Percentiles rank a stretch among this genome's conserved stretches.
These are phyloP conservation scores for Caenorhabditis japonica DNA, from an alignment of 2,888 invertebrate species.

Conservation along the genomic window DNA sequence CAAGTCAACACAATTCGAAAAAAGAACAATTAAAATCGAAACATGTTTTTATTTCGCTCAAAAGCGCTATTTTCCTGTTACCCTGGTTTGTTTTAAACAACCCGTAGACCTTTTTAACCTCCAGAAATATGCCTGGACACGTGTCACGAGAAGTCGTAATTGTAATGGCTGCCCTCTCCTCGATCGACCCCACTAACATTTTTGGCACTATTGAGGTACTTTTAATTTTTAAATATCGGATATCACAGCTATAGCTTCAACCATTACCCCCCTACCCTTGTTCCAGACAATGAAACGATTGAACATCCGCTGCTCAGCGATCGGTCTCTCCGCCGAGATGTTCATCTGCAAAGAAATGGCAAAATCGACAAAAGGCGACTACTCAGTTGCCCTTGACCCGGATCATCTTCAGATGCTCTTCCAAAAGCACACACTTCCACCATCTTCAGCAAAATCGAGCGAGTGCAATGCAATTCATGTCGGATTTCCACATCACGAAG, in stretches of 20 bases:
- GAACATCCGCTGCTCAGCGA: conserved; percentile 91
- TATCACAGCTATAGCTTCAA: no score
- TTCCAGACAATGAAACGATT: conserved; percentile 81
- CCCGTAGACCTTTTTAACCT: no score
- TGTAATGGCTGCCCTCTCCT: conserved; percentile 92
- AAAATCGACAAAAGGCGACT: conserved; percentile 84
- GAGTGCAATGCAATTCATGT: conserved; percentile 70
- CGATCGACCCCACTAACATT: conserved; percentile 96
- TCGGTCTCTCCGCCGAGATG: conserved; percentile 95
- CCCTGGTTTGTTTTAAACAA: no score
- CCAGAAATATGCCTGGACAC: conserved; percentile 88
- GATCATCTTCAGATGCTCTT: conserved; percentile 82
- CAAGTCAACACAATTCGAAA: conserved; percentile 94
- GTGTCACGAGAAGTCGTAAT: conserved; percentile 93
- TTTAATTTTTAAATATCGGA: background rate
- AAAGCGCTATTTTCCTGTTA: no score
- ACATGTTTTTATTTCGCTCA: no score
- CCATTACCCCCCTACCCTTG: background rate
- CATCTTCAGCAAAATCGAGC: conserved; percentile 53
- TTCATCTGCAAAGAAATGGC: conserved; percentile 90
- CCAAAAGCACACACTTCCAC: conserved; percentile 79
- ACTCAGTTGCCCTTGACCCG: conserved; percentile 89
- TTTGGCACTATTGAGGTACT: conserved; percentile 85
- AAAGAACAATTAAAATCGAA: no score
- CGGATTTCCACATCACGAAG: conserved; percentile 72